Conservation (phyloP, 2,113 vertebrate species). For the Etheostoma cragini region DNA sequence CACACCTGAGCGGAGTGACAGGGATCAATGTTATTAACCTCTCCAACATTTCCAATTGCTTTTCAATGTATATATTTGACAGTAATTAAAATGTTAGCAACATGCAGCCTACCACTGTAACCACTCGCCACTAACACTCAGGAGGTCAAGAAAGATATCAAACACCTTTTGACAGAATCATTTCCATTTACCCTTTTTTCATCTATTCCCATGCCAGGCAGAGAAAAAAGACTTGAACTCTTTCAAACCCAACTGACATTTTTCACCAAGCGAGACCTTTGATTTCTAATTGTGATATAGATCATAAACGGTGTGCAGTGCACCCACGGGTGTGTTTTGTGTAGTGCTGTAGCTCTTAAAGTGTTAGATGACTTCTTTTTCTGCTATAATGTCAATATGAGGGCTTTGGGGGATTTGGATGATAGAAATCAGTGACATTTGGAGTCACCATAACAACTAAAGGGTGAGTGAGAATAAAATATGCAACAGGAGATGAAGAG, state of each 20-base stretch:
- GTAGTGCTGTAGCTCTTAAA: slow-evolving; percentile 34
- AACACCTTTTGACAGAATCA: slow-evolving; percentile 59
- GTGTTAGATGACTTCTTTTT: slow-evolving; percentile 38
- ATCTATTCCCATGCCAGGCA: slow-evolving; percentile 46
- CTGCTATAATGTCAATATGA: slow-evolving; percentile 49
- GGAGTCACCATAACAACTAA: slow-evolving; percentile 62
- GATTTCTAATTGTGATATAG: slow-evolving; percentile 81
- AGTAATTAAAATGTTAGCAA: slow-evolving; percentile 20
- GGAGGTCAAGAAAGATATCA: slow-evolving; percentile 63
- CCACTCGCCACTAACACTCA: not conserved
- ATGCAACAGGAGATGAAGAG: slow-evolving; percentile 40
- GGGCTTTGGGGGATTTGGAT: slow-evolving; percentile 45
- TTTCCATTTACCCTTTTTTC: slow-evolving; percentile 71
- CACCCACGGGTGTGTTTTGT: slow-evolving; percentile 60
- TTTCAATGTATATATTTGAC: not conserved
- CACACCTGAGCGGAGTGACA: not conserved
- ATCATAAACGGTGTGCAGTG: slow-evolving; percentile 65
- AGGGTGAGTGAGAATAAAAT: slow-evolving; percentile 68
- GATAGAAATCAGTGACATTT: slow-evolving; percentile 83
- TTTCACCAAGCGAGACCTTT: slow-evolving; percentile 75
- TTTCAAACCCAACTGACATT: slow-evolving; percentile 68
- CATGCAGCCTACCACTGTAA: too few relatives aligned
- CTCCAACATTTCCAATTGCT: not conserved
- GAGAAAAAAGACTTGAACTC: slow-evolving; percentile 53
- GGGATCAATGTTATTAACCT: not conserved